phyloP scores from a whole-genome alignment of 2,797 vertebrate genomes.

The Chloroceryle inda region DNA sequence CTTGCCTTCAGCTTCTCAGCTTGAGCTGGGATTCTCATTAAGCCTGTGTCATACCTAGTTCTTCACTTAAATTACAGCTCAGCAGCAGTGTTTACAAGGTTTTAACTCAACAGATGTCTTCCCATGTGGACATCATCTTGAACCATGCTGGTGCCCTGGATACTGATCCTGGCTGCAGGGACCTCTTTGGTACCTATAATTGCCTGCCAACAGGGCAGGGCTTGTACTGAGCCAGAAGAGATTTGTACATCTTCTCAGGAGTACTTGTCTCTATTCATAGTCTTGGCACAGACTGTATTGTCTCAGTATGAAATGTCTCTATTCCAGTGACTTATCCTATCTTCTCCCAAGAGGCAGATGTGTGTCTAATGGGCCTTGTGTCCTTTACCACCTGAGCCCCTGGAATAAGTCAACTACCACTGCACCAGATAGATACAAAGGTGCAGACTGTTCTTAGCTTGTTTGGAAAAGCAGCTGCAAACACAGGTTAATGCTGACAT shows the following conservation, averaged over 20 bases:
- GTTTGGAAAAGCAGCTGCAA: slow-evolving; percentile 9
- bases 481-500: slow-evolving; percentile 16
- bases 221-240: not conserved
- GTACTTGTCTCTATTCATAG: not conserved
- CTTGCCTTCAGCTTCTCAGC: slow-evolving; percentile 26
- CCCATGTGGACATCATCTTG: not conserved
- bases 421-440: not conserved
- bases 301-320: not conserved
- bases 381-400: not conserved
- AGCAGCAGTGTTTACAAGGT: not conserved
- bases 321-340: not conserved
- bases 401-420: not conserved
- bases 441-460: not conserved
- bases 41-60: not conserved
- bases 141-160: not conserved
- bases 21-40: slow-evolving; percentile 30
- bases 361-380: not conserved
- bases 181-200: not conserved
- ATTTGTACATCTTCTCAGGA: not conserved
- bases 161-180: not conserved
- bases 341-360: not conserved
- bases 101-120: slow-evolving; percentile 44
- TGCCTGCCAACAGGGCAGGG: not conserved
- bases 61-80: slow-evolving; percentile 39
- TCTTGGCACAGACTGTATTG: not conserved